Percentiles rank a stretch among this genome's conserved stretches.
phyloP scores from a whole-genome alignment of 2,888 invertebrate genomes.

The Malthinus seriepunctatus region DNA sequence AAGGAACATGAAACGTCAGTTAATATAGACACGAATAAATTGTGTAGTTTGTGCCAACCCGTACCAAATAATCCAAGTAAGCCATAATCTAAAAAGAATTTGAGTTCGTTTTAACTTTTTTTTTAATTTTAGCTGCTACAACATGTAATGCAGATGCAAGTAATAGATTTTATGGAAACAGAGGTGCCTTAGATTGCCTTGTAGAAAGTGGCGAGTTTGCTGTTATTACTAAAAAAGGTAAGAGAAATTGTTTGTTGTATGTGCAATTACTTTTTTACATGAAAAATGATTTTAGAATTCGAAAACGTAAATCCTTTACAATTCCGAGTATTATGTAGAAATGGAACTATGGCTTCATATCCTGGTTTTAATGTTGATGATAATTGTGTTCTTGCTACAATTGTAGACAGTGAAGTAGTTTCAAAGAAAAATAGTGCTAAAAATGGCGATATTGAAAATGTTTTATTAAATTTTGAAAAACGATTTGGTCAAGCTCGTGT shows the following conservation, averaged over 20 bases:
- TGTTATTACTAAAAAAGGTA: slow-evolving; percentile 53
- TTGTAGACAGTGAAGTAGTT: slow-evolving; percentile 66
- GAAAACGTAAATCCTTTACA: slow-evolving; percentile 28
- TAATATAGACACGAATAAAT: slow-evolving; percentile 38
- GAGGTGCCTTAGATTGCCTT: slow-evolving; percentile 64
- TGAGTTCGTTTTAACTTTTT: neutral
- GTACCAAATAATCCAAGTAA: slow-evolving; percentile 14
- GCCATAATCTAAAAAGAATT: neutral
- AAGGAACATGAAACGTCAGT: slow-evolving; percentile 53
- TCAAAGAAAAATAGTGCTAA: slow-evolving; percentile 50
- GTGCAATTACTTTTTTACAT: neutral
- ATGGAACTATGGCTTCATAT: slow-evolving; percentile 59
- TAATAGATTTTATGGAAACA: slow-evolving; percentile 63
- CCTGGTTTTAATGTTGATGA: slow-evolving; percentile 60
- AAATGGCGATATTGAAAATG: slow-evolving; percentile 39
- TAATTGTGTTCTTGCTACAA: slow-evolving; percentile 60
- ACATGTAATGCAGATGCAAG: slow-evolving; percentile 58
- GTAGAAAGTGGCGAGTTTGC: slow-evolving; percentile 62
- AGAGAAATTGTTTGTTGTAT: slow-evolving; percentile 5
- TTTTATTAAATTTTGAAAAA: slow-evolving; percentile 43
- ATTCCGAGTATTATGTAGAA: slow-evolving; percentile 63
- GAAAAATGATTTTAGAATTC: neutral
- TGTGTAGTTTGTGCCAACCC: slow-evolving; percentile 46
- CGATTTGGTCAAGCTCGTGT: slow-evolving; percentile 49
- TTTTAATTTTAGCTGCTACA: slow-evolving; percentile 24